A percentile compares a stretch with the other conserved stretches of the same genome.
phyloP scores from a whole-genome alignment of 1,140 invertebrate genomes.

The Caenorhabditis inopinata region DNA sequence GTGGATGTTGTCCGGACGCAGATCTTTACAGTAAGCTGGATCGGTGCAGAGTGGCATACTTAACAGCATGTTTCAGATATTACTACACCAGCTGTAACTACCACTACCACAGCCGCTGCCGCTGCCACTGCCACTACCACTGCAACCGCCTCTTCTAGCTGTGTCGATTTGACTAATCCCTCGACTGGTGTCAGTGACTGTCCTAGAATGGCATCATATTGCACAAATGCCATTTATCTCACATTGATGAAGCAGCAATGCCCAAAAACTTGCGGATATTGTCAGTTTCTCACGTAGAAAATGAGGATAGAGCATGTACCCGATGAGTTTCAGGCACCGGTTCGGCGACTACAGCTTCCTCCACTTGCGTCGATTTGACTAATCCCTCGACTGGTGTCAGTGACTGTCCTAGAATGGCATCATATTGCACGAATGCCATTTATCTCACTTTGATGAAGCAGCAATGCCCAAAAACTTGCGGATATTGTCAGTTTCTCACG shows the following conservation, averaged over 20 bases:
- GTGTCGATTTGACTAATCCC: not conserved
- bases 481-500: not conserved
- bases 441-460: not conserved
- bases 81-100: too few relatives aligned
- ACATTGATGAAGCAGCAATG: slow-evolving; percentile 36
- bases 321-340: too few relatives aligned
- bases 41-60: too few relatives aligned
- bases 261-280: slow-evolving; percentile 37
- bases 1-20: not conserved
- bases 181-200: not conserved
- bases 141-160: not conserved
- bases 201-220: not conserved
- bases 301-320: too few relatives aligned
- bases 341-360: not conserved
- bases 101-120: too few relatives aligned
- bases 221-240: slow-evolving; percentile 5
- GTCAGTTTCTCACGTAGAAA: not conserved
- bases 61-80: too few relatives aligned
- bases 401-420: slow-evolving; percentile 5
- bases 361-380: slow-evolving; percentile 1
- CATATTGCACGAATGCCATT: not conserved
- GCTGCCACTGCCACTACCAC: too few relatives aligned
- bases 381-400: slow-evolving; percentile 18
- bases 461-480: not conserved
- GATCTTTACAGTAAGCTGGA: slow-evolving; percentile 1